These are phyloP conservation scores for Ctenodactylus gundi DNA, from an alignment of 2,113 vertebrate species.

Conservation along the genomic window DNA sequence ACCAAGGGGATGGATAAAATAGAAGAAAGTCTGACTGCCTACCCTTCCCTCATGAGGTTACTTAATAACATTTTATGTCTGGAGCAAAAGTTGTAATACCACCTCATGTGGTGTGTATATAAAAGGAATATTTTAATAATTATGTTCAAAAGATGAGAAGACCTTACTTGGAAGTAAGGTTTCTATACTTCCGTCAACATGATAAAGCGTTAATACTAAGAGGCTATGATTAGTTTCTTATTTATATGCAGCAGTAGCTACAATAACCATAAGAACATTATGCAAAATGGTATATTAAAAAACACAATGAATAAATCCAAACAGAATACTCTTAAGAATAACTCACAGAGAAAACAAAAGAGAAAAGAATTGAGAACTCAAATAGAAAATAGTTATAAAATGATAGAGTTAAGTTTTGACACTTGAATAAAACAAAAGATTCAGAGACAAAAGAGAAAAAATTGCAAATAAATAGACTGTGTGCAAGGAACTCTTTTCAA, in stretches of 20 bases:
- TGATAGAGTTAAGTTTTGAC: too few relatives aligned
- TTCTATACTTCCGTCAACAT: not conserved
- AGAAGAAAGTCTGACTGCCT: not conserved
- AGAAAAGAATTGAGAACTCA: not conserved
- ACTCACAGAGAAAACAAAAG: not conserved
- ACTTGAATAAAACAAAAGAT: too few relatives aligned
- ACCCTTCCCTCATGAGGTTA: not conserved
- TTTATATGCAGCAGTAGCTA: not conserved
- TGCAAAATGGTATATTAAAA: not conserved
- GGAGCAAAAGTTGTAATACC: not conserved
- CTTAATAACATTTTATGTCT: not conserved
- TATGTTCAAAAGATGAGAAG: constrained; percentile 1
- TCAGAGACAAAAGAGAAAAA: too few relatives aligned
- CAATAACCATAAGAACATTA: not conserved
- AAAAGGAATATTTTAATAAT: not conserved
- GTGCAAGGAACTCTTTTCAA: not conserved
- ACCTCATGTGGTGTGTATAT: not conserved
- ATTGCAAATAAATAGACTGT: too few relatives aligned
- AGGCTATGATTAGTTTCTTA: not conserved
- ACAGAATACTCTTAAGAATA: not conserved
- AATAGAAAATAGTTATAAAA: too few relatives aligned
- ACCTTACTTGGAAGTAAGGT: not conserved
- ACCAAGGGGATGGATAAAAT: not conserved
- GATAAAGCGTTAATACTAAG: not conserved
- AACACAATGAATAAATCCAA: not conserved